Conservation (phyloP, 2,888 invertebrate species). For the Argyresthia goedartella region DNA sequence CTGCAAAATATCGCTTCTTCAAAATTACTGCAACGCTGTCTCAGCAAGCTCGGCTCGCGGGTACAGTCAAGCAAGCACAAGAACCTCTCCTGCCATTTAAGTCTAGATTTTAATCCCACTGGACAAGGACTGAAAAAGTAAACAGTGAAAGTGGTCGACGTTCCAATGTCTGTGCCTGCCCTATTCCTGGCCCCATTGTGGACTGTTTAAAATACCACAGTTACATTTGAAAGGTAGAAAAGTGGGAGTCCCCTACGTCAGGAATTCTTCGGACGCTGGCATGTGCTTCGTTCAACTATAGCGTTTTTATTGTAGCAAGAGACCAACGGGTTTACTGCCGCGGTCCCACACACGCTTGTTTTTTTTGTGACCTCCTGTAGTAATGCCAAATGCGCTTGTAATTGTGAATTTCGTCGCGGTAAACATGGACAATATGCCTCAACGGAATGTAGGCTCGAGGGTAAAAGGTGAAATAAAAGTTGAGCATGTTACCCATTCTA, state of each 20-base stretch:
- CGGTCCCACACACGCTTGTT: not conserved
- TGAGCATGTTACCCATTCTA: not conserved
- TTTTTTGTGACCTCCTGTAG: conserved; percentile 3
- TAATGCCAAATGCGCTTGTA: conserved; percentile 4
- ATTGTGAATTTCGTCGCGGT: conserved; percentile 2
- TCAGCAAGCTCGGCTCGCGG: no score
- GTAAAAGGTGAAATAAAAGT: not conserved
- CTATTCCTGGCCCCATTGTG: conserved; percentile 33
- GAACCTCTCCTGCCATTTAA: no score
- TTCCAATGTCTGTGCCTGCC: not conserved
- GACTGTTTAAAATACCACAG: conserved; percentile 49
- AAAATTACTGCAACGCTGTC: no score
- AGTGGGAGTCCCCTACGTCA: conserved; percentile 1
- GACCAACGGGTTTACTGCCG: conserved; percentile 32
- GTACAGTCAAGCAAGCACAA: no score
- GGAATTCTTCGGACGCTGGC: conserved; percentile 19
- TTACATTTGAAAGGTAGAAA: conserved; percentile 2
- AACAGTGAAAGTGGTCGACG: no score
- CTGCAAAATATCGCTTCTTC: no score
- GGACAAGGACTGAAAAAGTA: no score
- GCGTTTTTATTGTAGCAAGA: conserved; percentile 29
- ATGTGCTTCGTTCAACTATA: conserved; percentile 15
- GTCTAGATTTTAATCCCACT: no score
- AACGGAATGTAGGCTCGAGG: not conserved
- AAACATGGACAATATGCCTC: not conserved